Evolutionary conservation across 1,140 invertebrate species (phyloP).

Genomic region (Leptonema lineaticorne): DNA sequence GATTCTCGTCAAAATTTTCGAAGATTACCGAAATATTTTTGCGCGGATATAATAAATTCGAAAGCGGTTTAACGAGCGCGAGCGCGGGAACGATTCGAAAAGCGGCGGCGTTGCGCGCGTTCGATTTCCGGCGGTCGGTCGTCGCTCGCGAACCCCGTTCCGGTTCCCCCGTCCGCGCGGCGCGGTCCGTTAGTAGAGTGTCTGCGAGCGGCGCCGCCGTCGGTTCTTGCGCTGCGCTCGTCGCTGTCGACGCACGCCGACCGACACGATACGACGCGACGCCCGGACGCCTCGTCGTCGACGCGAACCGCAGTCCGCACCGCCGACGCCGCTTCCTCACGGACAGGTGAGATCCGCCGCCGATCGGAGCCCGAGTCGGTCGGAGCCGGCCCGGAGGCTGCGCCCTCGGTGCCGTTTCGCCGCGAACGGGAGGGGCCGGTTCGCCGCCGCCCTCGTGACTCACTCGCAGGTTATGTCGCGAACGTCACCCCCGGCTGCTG

Average conservation of each 20-base stretch:
- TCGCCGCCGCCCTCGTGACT: background rate
- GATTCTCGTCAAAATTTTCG: too few relatives aligned
- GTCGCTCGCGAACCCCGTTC: constrained; percentile 51
- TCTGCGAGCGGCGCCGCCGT: constrained; percentile 57
- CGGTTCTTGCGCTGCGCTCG: constrained; percentile 50
- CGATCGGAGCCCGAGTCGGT: background rate
- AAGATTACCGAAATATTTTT: too few relatives aligned
- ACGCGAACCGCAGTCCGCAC: background rate
- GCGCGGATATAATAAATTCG: too few relatives aligned
- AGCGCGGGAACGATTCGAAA: constrained; percentile 35
- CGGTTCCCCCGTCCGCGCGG: constrained; percentile 43
- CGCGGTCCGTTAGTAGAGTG: constrained; percentile 41
- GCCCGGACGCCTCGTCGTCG: constrained; percentile 45
- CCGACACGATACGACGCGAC: constrained; percentile 55
- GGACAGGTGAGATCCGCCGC: background rate
- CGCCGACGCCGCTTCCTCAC: background rate
- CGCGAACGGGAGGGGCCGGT: background rate
- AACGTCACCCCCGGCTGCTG: background rate
- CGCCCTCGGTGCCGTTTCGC: background rate
- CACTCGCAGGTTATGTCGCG: too few relatives aligned
- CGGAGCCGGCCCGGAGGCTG: background rate
- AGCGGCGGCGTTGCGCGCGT: constrained; percentile 28
- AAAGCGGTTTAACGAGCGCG: too few relatives aligned
- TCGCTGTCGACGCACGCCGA: constrained; percentile 40
- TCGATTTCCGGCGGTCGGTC: constrained; percentile 50